A percentile compares a stretch with the other conserved stretches of the same genome.
Conservation (phyloP, 2,797 vertebrate species). For the Triplophysa yarkandensis region DNA sequence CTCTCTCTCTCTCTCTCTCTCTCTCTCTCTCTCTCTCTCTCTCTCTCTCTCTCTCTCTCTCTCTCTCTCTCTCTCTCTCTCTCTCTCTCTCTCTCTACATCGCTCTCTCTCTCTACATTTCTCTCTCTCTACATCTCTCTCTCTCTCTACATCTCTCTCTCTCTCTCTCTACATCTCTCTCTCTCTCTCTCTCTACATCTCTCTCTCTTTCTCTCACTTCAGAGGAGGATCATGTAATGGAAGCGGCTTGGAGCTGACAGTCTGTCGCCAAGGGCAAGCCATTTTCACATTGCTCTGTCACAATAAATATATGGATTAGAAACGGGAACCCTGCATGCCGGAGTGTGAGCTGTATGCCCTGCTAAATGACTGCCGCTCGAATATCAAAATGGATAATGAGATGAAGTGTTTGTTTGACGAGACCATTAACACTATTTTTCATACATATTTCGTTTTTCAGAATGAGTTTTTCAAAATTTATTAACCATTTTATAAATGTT, state of each 20-base stretch:
- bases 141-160: too few relatives aligned
- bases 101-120: too few relatives aligned
- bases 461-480: too few relatives aligned
- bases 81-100: slow-evolving; percentile 25
- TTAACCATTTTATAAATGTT: background rate
- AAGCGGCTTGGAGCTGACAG: slow-evolving; percentile 58
- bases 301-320: slow-evolving; percentile 58
- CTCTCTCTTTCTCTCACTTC: slow-evolving; percentile 20
- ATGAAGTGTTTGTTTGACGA: slow-evolving; percentile 31
- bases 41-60: slow-evolving; percentile 30
- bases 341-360: slow-evolving; percentile 26
- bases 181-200: background rate
- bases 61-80: slow-evolving; percentile 31
- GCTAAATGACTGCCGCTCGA: slow-evolving; percentile 44
- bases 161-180: background rate
- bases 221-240: slow-evolving; percentile 57
- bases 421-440: background rate
- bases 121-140: too few relatives aligned
- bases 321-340: slow-evolving; percentile 31
- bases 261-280: slow-evolving; percentile 53
- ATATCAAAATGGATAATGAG: slow-evolving; percentile 8
- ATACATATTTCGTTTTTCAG: background rate
- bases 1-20: slow-evolving; percentile 28
- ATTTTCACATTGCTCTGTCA: slow-evolving; percentile 59
- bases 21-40: slow-evolving; percentile 29